Base-by-base conservation (phyloP, 2,797 vertebrate genomes). In the Sebastes oblongus region DNA sequence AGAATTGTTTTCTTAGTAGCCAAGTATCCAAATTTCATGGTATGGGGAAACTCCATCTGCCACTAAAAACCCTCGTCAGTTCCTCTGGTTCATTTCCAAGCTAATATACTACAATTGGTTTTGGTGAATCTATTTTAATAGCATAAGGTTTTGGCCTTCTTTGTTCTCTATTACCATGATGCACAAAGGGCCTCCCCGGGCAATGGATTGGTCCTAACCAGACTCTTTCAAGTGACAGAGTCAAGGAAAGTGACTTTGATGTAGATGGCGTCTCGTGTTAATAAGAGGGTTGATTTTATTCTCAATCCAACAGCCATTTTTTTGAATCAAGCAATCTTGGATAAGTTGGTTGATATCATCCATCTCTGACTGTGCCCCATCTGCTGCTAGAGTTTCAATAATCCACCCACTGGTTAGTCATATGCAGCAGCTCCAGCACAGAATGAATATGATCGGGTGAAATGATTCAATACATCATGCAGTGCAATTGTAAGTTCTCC, bases 21-120 rank as follows among this genome's bases (percentile, higher is more conserved):
- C 92, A 93, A 95, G 94, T 93, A 91, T 92, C 89, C 90, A 92
- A 94, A 96, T 96, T 95, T 96, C 95, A 96, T 93, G 94, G 93
- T 94, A 71, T 92, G 89, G 85, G 86, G 90, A 85, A 94, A 93
- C 93, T 95, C 93, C 91, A 87, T 94, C 92, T 92, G 77, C 90
- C 84, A 78, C 85, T 58, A 86, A 93, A 93, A 86, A 82, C 89
- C 91, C 91, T 93, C 66, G 70, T 93, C 92, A 90, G 84, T 95
- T 92, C 84, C 88, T 91, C 90, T 76, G 84, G 93, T 93, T 95
- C 90, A 93, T 92, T 94, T 93, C 85, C 83, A 81, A 89, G 90
- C 91, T 95, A 96, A 96, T 94, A 94, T 92, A 93, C 86, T 79
- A 94, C 95, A 94, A 95, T 96, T 96, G 94, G 95, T 95, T 95